phyloP scores from a whole-genome alignment of 2,797 vertebrate species.

The Rhabdomys pumilio region DNA sequence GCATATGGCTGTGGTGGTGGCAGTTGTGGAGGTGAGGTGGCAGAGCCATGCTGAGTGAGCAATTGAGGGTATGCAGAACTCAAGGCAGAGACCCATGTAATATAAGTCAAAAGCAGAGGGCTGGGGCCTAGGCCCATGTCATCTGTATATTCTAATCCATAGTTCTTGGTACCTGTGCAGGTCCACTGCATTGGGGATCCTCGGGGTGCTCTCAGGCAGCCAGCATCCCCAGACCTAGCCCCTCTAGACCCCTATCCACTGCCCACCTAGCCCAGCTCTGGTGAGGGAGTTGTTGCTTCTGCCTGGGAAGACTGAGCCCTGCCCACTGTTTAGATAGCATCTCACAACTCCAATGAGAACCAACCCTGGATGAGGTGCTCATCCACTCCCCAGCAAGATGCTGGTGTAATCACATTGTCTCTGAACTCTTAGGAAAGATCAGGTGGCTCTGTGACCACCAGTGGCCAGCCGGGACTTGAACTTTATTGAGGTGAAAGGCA shows the following conservation, averaged over 20 bases:
- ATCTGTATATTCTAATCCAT: not conserved
- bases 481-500: not conserved
- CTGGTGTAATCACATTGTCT: not conserved
- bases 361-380: too few species aligned
- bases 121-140: not conserved
- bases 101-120: not conserved
- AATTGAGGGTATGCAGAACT: not conserved
- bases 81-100: not conserved
- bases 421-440: not conserved
- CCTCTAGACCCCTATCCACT: too few species aligned
- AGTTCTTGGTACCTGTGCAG: not conserved
- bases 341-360: not conserved
- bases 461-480: not conserved
- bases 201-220: not conserved
- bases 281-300: not conserved
- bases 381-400: not conserved
- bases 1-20: not conserved
- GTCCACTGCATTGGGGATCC: not conserved
- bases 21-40: not conserved
- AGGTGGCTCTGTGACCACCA: not conserved
- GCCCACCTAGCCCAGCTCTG: rapidly evolving
- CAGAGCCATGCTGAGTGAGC: not conserved
- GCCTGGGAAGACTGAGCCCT: not conserved
- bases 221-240: not conserved
- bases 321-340: not conserved